Base-by-base conservation (phyloP, 2,888 invertebrate genomes). In the Bembecia ichneumoniformis region DNA sequence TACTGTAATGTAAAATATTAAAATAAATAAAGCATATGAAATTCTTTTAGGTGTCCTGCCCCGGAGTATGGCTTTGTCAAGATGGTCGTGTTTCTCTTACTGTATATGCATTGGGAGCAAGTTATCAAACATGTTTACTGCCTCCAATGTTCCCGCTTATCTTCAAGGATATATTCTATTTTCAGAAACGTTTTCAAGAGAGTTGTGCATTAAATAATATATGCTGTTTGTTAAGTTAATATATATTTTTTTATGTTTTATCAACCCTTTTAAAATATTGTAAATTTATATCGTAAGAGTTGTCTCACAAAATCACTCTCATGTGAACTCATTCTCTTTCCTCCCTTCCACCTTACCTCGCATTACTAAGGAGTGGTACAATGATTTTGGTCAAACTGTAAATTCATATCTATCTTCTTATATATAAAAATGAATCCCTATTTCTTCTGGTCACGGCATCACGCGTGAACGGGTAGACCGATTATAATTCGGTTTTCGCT, bases 41-140 rank as follows among this genome's bases (percentile, higher is more conserved):
- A 16, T 46, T 1, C 43, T 64, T 74, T 7, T 60, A 93, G 93
- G 90, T 95, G 28, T 91, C 93, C 51, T 95, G 95, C 72, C 95
- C 95, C n/a, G 95, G 95, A 35, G 94, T 95, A 11, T 95, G 94
- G 93, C 79, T 95, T 34, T 94, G 94, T 64, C 91, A 93, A 54
- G 92, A 92, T 73, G 94, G 95, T n/a, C 90, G 91, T 64, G 89
- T 93, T 7, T 92, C 92, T 5, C 79, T 95, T 20, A 90, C 91
- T 55, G 86, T 95, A 36, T 90, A 89, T 58, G 88, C 92, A 48
- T 83, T 95, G 46, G 92, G 92, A 43, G 91, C 91, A 35, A 90
- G 89, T 60, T 89, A 91, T 55, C 91, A 92, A 69, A 94, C 94
- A 5, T 89, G 88, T 55, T 78, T 89, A 50, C 74, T 91, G 43